A percentile compares a stretch with the other conserved stretches of the same genome.
phyloP scores from a whole-genome alignment of 2,113 vertebrate species.

The Pardalotus punctatus region DNA sequence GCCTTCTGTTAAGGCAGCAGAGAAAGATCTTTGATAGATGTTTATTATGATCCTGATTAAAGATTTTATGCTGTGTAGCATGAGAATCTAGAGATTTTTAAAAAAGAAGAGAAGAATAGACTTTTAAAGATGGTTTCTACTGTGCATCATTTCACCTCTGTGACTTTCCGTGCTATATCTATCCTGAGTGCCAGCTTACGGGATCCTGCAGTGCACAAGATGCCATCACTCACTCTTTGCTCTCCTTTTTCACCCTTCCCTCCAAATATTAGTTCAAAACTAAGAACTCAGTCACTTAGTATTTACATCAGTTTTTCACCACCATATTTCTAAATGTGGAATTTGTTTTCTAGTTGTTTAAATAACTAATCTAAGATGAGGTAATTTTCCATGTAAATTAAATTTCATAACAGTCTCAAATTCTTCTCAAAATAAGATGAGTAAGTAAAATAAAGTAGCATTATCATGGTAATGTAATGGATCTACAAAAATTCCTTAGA shows the following conservation, averaged over 20 bases:
- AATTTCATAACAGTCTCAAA: not conserved
- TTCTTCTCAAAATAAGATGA: not conserved
- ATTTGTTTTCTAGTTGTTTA: not conserved
- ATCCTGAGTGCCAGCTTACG: not conserved
- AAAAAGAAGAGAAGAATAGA: not conserved
- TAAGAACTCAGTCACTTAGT: not conserved
- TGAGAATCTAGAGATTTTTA: not conserved
- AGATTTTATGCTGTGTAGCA: not conserved
- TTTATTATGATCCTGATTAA: constrained; percentile 12
- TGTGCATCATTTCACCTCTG: not conserved
- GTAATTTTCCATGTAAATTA: not conserved
- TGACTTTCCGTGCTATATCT: not conserved
- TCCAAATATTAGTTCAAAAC: not conserved
- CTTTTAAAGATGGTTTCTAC: not conserved
- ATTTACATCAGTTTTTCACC: not conserved
- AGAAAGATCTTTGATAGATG: not conserved
- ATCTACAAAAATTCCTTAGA: not conserved
- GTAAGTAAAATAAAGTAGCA: not conserved
- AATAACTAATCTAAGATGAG: not conserved
- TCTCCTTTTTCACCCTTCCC: not conserved
- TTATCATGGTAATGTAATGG: not conserved
- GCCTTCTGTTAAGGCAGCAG: not conserved
- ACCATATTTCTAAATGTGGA: not conserved
- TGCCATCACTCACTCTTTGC: not conserved
- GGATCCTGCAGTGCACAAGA: not conserved